Base-by-base conservation (phyloP, 2,797 vertebrate genomes). In the Eospalax fontanierii region DNA sequence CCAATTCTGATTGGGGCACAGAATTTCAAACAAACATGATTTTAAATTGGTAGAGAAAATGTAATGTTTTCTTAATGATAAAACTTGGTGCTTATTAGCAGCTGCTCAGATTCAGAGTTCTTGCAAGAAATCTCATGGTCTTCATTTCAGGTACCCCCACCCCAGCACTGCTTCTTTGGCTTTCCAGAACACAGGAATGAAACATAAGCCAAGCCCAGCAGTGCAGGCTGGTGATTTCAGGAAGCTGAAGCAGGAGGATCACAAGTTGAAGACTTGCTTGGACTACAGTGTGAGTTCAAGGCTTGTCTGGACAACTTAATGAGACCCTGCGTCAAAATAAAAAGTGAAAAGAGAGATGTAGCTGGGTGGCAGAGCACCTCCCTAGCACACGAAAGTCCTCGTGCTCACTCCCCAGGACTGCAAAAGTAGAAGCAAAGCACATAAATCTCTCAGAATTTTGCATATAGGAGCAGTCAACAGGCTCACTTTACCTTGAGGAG, bases 1-100 rank as follows among this genome's bases (percentile, higher is more conserved):
- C 0, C 11, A 82, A 91, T 95, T 86, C 38, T 83, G 12, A 43
- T n/a, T 59, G 16, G 4, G 22, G 24, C 33, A 61, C 73, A 59
- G 75, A 65, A 92, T 92, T 91, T 90, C 79, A 84, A 92, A 71
- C 90, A 83, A 90, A 83, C 79, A 46, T 78, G 43, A 92, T 65
- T 54, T 84, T 80, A 73, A 43, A 14, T 93, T 87, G 90, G 54
- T 92, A 74, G 94, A 93, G 70, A 79, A 88, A 50, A 80, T 63
- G 33, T 40, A 9, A 0, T 19, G 6, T 66, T 83, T 81, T 6
- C 35, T 86, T 73, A 85, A 74, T 59, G 6, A 90, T 18, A 68
- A 59, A 88, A 63, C 6, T 71, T 81, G 78, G 15, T 33, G 90
- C 84, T 76, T 90, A 40, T 28, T 8, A 71, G 38, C n/a, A 94